Conservation (phyloP, 2,797 vertebrate species). For the Gallinago solitaria region DNA sequence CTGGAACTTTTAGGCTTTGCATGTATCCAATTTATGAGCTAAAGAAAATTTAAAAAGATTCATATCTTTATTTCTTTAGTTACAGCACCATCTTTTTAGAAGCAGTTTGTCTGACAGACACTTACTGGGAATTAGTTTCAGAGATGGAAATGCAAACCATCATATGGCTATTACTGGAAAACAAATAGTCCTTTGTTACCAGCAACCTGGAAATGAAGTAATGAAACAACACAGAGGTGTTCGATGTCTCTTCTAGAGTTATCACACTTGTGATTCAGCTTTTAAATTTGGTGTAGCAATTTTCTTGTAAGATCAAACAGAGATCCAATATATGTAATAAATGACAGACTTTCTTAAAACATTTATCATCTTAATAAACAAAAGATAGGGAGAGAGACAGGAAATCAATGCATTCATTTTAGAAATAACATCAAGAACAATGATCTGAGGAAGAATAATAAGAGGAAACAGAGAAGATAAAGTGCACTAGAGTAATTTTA, state of each 20-base stretch:
- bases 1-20: not conserved
- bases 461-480: constrained; percentile 37
- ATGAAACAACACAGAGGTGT: not conserved
- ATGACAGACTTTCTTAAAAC: not conserved
- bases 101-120: not conserved
- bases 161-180: not conserved
- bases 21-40: not conserved
- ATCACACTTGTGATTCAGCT: not conserved
- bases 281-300: not conserved
- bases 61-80: not conserved
- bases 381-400: not conserved
- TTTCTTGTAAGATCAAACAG: not conserved
- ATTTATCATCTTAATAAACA: constrained; percentile 3
- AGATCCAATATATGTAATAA: not conserved
- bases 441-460: constrained; percentile 28
- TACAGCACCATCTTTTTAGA: not conserved
- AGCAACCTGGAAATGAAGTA: not conserved
- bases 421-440: constrained; percentile 39
- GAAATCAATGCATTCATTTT: constrained; percentile 35
- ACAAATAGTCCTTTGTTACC: not conserved
- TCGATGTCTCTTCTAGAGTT: not conserved
- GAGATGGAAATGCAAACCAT: not conserved
- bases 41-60: not conserved
- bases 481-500: constrained; percentile 5
- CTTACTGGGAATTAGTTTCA: not conserved